A percentile compares a stretch with the other conserved stretches of the same genome.
Evolutionary conservation across 1,140 invertebrate species (phyloP).

Genomic region (Meloidogyne hapla): DNA sequence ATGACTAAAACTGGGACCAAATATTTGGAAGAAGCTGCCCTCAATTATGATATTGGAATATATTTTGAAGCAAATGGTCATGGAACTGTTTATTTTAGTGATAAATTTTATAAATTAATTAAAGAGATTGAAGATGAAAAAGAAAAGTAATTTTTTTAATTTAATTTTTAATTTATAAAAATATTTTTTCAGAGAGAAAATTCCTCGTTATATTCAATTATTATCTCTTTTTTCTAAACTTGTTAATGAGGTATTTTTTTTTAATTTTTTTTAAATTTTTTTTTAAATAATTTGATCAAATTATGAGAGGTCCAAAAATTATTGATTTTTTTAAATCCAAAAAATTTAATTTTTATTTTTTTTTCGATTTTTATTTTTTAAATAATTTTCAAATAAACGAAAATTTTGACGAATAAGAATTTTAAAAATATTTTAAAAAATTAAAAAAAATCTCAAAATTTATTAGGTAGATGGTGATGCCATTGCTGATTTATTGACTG

Average conservation of each 20-base stretch:
- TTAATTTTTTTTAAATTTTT: conserved; percentile 24
- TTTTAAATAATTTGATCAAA: too few relatives aligned
- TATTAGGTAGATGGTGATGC: conserved; percentile 80
- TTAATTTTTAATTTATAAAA: conserved; percentile 8
- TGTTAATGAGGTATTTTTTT: conserved; percentile 52
- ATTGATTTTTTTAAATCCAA: too few relatives aligned
- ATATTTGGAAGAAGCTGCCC: conserved; percentile 87
- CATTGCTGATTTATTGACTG: conserved; percentile 87
- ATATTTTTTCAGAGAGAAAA: conserved; percentile 4
- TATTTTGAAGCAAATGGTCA: conserved; percentile 99
- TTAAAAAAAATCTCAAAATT: too few relatives aligned
- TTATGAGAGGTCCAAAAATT: too few relatives aligned
- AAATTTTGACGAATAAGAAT: too few relatives aligned
- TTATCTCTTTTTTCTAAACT: conserved; percentile 47
- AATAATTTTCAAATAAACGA: too few relatives aligned
- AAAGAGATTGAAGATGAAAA: not conserved
- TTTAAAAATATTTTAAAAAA: too few relatives aligned
- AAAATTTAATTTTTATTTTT: too few relatives aligned
- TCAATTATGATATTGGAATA: conserved; percentile 87
- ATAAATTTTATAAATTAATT: conserved; percentile 48
- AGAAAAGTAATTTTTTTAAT: not conserved
- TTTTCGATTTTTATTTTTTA: too few relatives aligned
- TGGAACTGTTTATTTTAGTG: conserved; percentile 75
- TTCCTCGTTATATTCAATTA: conserved; percentile 30
- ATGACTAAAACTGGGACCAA: conserved; percentile 96